Evolutionary conservation across 37 sponge, comb jelly and placozoan genomes (phyloP).

Genomic region (Spongilla lacustris): DNA sequence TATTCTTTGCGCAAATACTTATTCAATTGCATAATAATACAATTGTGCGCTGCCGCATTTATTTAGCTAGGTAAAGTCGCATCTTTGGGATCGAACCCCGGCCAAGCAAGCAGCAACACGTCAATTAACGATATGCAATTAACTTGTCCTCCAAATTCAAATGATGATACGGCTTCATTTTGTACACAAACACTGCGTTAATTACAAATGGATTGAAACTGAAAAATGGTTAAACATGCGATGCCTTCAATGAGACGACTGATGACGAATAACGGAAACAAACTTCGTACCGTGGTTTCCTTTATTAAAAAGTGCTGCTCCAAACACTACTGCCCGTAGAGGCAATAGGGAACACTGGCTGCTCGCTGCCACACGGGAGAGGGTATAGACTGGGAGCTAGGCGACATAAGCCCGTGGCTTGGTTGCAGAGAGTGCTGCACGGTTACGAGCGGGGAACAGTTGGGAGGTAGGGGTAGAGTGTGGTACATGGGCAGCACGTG

Average conservation of each 20-base stretch:
- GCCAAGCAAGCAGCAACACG: too few relatives aligned
- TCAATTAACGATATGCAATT: background rate
- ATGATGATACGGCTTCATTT: background rate
- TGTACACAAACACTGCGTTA: background rate
- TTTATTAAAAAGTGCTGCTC: background rate
- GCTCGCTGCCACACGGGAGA: constrained; percentile 49
- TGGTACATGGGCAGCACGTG: background rate
- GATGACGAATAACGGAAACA: background rate
- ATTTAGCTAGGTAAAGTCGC: too few relatives aligned
- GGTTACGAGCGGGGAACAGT: constrained; percentile 44
- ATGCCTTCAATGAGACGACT: background rate
- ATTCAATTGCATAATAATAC: too few relatives aligned
- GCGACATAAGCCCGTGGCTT: background rate
- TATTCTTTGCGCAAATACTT: too few relatives aligned
- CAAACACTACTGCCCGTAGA: constrained; percentile 32
- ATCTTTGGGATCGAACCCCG: too few relatives aligned
- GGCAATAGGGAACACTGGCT: constrained; percentile 30
- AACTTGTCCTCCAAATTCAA: background rate
- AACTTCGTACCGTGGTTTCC: background rate
- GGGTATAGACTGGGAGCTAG: background rate
- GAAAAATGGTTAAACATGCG: background rate
- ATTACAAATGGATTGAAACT: background rate
- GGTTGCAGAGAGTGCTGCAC: constrained; percentile 17
- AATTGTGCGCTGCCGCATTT: too few relatives aligned
- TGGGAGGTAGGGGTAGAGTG: background rate